A percentile compares a stretch with the other conserved stretches of the same genome.
phyloP scores from a whole-genome alignment of 30 jellyfish, hydroid and myxozoan genomes.

The Aurelia coerulea region DNA sequence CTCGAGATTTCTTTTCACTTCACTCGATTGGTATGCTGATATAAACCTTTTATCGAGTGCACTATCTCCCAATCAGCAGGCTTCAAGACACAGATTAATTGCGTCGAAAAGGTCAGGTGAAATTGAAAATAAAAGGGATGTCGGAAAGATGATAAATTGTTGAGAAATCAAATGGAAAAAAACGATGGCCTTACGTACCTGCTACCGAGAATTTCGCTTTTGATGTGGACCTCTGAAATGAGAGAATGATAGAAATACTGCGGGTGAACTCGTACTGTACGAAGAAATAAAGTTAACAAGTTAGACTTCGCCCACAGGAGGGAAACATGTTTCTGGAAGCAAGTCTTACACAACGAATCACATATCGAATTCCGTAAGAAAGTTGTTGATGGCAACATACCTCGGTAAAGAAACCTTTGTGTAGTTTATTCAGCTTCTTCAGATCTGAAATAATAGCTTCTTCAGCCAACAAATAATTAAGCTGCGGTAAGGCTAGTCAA shows the following conservation, averaged over 20 bases:
- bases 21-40: too few relatives aligned
- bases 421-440: conserved; percentile 78
- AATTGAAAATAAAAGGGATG: neutral
- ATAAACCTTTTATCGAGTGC: too few relatives aligned
- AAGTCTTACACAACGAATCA: too few relatives aligned
- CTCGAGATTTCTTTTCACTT: too few relatives aligned
- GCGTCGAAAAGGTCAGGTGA: neutral
- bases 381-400: neutral
- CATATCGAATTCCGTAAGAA: neutral
- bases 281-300: too few relatives aligned
- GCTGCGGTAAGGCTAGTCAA: conserved; percentile 58
- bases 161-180: neutral
- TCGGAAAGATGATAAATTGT: neutral
- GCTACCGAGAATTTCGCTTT: conserved; percentile 3
- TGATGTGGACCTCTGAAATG: neutral
- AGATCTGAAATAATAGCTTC: conserved; percentile 87
- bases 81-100: too few relatives aligned
- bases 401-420: conserved; percentile 56
- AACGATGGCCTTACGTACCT: neutral
- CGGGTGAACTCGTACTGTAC: too few relatives aligned
- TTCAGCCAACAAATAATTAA: conserved; percentile 79
- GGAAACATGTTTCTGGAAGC: too few relatives aligned
- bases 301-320: too few relatives aligned
- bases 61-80: too few relatives aligned
- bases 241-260: neutral